Conservation (phyloP, 2,888 invertebrate species). For the Cataglyphis albicans region DNA sequence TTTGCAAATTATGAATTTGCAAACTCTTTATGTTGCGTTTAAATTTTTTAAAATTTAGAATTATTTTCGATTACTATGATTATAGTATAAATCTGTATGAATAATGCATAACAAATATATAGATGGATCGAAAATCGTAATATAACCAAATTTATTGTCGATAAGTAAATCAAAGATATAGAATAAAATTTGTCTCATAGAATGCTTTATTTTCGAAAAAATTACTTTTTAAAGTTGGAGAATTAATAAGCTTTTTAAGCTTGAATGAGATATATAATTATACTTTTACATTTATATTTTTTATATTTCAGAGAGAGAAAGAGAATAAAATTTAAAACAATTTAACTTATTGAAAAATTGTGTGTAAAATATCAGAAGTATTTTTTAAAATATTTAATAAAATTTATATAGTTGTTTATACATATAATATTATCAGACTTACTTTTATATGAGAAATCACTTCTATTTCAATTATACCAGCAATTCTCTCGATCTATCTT, state of each 20-base stretch:
- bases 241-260: too few relatives aligned
- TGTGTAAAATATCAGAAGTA: background rate
- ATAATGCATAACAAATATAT: background rate
- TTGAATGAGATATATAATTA: background rate
- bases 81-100: background rate
- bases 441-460: background rate
- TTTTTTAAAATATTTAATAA: background rate
- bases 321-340: background rate
- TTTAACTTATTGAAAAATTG: background rate
- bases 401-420: background rate
- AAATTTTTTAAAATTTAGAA: background rate
- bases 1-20: background rate
- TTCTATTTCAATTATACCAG: background rate
- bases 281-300: too few relatives aligned
- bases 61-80: background rate
- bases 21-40: background rate
- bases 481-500: background rate
- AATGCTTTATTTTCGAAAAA: background rate
- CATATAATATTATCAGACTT: background rate
- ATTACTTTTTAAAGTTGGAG: background rate
- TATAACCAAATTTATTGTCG: background rate
- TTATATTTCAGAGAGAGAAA: too few relatives aligned
- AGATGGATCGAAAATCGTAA: background rate
- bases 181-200: background rate
- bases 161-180: background rate